These are phyloP conservation scores for Gallinago stenura DNA, from an alignment of 2,797 vertebrate genomes.

Conservation along the genomic window DNA sequence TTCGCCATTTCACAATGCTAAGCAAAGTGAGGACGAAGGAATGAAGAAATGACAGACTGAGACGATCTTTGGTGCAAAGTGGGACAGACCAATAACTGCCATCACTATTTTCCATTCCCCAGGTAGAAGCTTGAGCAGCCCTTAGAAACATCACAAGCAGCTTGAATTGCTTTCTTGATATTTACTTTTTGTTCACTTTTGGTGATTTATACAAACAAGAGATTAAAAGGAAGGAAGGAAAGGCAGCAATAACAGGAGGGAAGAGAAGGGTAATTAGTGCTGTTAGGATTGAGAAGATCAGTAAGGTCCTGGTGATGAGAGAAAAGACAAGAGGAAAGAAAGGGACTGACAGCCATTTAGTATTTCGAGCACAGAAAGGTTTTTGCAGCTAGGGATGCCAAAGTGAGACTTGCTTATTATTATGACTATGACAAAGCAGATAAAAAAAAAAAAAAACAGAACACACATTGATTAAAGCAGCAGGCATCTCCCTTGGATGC, in stretches of 20 bases:
- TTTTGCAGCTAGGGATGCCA: conserved; percentile 35
- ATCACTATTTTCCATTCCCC: conserved; percentile 4
- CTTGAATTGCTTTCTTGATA: conserved; percentile 25
- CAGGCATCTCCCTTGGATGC: conserved; percentile 61
- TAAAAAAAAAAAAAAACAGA: conserved; percentile 68
- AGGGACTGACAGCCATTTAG: conserved; percentile 2
- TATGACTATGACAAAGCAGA: conserved; percentile 80
- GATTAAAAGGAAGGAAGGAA: conserved; percentile 2
- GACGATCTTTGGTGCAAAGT: background rate
- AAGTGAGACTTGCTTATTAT: conserved; percentile 68
- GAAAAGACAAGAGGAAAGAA: conserved; percentile 7
- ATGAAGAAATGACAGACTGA: background rate
- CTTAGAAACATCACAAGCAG: background rate
- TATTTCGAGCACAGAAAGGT: conserved; percentile 72
- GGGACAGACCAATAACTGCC: background rate
- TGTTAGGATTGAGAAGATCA: conserved; percentile 34
- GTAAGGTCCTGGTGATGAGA: background rate
- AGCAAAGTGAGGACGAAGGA: background rate
- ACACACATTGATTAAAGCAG: conserved; percentile 66
- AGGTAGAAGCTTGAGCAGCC: background rate
- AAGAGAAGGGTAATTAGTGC: conserved; percentile 32
- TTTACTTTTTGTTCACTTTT: conserved; percentile 52
- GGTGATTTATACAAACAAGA: conserved; percentile 49
- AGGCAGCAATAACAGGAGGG: background rate
- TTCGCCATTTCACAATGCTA: background rate